phyloP scores from a whole-genome alignment of 2,797 vertebrate species.

The Arvicola amphibius region DNA sequence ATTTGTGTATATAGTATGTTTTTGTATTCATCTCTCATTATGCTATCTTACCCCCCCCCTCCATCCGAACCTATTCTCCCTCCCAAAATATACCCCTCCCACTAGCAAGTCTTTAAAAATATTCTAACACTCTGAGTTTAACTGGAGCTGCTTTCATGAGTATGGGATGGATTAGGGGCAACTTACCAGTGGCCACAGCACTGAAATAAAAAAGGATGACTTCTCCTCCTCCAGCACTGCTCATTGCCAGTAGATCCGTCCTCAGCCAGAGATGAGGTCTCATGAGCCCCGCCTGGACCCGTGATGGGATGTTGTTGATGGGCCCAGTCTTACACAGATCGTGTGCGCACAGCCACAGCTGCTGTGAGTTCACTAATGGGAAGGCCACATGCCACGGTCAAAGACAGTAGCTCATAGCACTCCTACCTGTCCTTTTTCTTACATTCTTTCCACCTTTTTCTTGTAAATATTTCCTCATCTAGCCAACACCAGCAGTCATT shows the following conservation, averaged over 20 bases:
- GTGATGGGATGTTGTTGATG: not conserved
- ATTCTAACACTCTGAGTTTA: not conserved
- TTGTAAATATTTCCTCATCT: not conserved
- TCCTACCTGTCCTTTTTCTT: not conserved
- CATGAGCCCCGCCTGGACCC: too few relatives aligned
- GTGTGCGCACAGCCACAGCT: not conserved
- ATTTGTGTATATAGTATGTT: not conserved
- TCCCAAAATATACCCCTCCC: too few relatives aligned
- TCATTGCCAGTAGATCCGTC: too few relatives aligned
- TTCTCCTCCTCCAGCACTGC: not conserved
- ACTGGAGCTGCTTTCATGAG: not conserved
- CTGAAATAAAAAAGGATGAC: not conserved
- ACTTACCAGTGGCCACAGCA: not conserved
- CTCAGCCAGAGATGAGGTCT: not conserved
- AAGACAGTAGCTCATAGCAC: not conserved
- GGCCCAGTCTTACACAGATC: not conserved
- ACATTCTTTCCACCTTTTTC: too few relatives aligned
- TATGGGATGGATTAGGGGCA: too few relatives aligned
- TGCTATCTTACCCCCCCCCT: not conserved
- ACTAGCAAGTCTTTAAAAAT: not conserved
- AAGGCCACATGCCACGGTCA: too few relatives aligned
- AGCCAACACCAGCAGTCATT: not conserved
- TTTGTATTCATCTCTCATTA: not conserved
- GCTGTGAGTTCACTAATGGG: not conserved
- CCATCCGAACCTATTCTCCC: not conserved